Evolutionary conservation across 1,140 invertebrate genomes (phyloP).

Genomic region (Drosophila melanogaster): Release_6_plus_ISO1_MT NT_033779.5:21699501-21700000

Average conservation of each 20-base stretch:
- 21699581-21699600: background rate
- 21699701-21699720: constrained; percentile 72
- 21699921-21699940: constrained; percentile 13
- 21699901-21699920: constrained; percentile 50
- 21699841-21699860: constrained; percentile 77
- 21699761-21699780: constrained; percentile 9
- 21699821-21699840: constrained; percentile 63
- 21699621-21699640: constrained; percentile 43
- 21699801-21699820: constrained; percentile 56
- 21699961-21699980: constrained; percentile 58
- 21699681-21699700: constrained; percentile 70
- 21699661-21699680: constrained; percentile 79
- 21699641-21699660: constrained; percentile 51
- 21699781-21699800: constrained; percentile 50
- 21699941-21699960: constrained; percentile 2
- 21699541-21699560: background rate
- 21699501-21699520: background rate
- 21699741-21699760: constrained; percentile 1
- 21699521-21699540: background rate
- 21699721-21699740: background rate
- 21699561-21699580: no score
- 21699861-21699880: constrained; percentile 83
- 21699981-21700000: constrained; percentile 39
- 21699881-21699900: constrained; percentile 72
- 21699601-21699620: constrained; percentile 49